Evolutionary conservation across 2,113 vertebrate species (phyloP).

Genomic region (Lepisosteus oculatus): DNA sequence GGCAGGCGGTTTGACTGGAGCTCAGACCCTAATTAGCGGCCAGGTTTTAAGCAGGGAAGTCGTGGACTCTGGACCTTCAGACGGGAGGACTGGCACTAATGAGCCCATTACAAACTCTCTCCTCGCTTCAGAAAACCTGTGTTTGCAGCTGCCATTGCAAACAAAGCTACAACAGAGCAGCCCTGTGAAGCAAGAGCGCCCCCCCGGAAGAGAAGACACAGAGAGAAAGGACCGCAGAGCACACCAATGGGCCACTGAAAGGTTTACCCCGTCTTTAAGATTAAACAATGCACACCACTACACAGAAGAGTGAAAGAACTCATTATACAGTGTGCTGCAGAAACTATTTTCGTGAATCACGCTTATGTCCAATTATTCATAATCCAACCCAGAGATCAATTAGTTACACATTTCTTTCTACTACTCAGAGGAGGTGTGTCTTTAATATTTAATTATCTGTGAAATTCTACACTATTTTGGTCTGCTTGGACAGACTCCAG

Average conservation of each 20-base stretch:
- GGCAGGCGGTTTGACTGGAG: no score
- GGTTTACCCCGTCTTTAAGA: not conserved
- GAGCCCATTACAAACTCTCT: slow-evolving; percentile 13
- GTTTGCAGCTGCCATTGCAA: not conserved
- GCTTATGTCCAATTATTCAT: no score
- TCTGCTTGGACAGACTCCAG: not conserved
- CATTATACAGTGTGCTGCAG: no score
- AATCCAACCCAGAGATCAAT: not conserved
- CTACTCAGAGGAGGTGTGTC: not conserved
- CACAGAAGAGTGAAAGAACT: no score
- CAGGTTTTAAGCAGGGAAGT: no score
- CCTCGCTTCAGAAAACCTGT: not conserved
- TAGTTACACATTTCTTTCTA: not conserved
- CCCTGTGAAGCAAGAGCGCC: no score
- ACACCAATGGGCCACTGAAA: not conserved
- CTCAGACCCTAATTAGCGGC: no score
- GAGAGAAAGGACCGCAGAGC: not conserved
- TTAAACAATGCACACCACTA: no score
- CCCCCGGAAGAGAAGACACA: not conserved
- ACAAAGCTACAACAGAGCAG: no score
- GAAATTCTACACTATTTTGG: slow-evolving; percentile 2
- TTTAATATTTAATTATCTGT: slow-evolving; percentile 3
- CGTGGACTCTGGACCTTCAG: no score
- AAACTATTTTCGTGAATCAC: no score
- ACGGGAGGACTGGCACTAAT: not conserved